These are phyloP conservation scores for Aspiorhynchus laticeps DNA, from an alignment of 2,113 vertebrate genomes.

Conservation along the genomic window DNA sequence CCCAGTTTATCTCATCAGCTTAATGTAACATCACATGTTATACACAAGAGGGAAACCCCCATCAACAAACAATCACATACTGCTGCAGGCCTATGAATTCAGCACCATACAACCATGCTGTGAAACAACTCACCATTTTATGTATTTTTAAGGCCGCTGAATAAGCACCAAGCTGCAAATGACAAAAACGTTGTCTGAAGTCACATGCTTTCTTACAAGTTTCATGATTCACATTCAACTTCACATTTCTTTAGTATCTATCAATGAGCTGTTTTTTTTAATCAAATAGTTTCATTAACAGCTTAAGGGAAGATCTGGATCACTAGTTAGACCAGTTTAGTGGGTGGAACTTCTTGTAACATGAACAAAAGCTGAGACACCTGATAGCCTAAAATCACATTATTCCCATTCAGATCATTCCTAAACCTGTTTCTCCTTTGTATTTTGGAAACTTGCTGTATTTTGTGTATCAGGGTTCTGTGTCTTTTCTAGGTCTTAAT, in stretches of 20 bases:
- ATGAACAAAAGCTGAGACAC: not conserved
- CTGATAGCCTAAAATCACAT: not conserved
- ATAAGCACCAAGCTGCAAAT: not conserved
- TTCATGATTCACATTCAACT: not conserved
- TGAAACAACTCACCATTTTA: not conserved
- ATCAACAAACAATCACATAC: conserved; percentile 22
- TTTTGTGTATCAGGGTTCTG: not conserved
- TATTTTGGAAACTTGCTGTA: not conserved
- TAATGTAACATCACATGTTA: not conserved
- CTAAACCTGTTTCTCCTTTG: not conserved
- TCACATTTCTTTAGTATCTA: not conserved
- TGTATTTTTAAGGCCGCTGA: not conserved
- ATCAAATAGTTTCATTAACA: not conserved
- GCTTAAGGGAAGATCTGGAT: not conserved
- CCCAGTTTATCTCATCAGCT: conserved; percentile 50
- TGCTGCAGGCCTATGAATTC: not conserved
- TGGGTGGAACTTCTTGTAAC: not conserved
- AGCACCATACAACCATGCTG: not conserved
- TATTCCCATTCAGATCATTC: conserved; percentile 29
- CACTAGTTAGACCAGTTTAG: not conserved
- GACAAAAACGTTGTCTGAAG: not conserved
- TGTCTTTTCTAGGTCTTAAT: not conserved
- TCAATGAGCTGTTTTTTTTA: not conserved
- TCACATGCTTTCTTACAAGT: not conserved
- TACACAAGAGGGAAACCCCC: conserved; percentile 33